phyloP scores from a whole-genome alignment of 2,888 invertebrate species.

The Thecophora atra region DNA sequence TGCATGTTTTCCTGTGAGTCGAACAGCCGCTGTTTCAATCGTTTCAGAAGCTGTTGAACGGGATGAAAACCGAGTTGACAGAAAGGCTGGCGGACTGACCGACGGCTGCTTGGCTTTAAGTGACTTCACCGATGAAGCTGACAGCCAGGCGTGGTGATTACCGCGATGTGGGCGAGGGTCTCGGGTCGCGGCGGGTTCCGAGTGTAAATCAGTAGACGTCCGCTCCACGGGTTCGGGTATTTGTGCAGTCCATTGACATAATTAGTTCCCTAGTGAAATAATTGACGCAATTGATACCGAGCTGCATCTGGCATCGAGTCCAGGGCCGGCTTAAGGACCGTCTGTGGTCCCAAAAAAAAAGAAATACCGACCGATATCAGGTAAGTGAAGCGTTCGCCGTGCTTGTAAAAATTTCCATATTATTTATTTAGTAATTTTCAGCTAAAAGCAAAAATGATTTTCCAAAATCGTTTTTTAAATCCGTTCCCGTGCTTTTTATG shows the following conservation, averaged over 20 bases:
- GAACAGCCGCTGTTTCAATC: too few relatives aligned
- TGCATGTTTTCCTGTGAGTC: too few relatives aligned
- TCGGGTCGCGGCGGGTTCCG: neutral
- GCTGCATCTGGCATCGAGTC: conserved; percentile 28
- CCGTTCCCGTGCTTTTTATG: neutral
- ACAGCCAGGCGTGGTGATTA: neutral
- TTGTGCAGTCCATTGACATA: conserved; percentile 47
- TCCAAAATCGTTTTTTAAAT: neutral
- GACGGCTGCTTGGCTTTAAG: conserved; percentile 19
- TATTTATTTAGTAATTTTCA: neutral
- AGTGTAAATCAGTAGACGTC: conserved; percentile 42
- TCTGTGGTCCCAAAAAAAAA: too few relatives aligned
- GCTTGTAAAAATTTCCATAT: too few relatives aligned
- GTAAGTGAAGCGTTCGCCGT: too few relatives aligned
- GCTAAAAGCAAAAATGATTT: neutral
- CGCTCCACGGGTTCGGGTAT: neutral
- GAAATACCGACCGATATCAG: too few relatives aligned
- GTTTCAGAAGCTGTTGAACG: too few relatives aligned
- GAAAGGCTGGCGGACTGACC: conserved; percentile 11
- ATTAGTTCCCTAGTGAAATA: conserved; percentile 48
- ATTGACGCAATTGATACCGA: conserved; percentile 28
- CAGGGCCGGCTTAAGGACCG: neutral
- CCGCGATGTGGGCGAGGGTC: neutral
- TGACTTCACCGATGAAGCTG: conserved; percentile 3
- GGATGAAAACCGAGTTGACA: conserved; percentile 21